These are phyloP conservation scores for Thunnus thynnus DNA, from an alignment of 2,113 vertebrate genomes.

Conservation along the genomic window DNA sequence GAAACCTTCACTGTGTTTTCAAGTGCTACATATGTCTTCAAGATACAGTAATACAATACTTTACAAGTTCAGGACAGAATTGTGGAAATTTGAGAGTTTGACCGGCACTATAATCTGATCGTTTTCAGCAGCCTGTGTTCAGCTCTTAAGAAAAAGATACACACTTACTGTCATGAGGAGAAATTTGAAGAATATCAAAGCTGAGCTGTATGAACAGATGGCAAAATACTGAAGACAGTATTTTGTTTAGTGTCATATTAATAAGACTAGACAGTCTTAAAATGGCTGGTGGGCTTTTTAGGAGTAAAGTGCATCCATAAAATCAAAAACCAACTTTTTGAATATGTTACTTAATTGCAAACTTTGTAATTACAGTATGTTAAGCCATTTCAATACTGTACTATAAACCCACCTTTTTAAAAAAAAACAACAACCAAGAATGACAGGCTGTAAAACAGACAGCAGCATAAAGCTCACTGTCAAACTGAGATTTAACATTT, in stretches of 20 bases:
- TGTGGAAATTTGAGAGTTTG: conserved; percentile 9
- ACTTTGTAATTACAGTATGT: conserved; percentile 45
- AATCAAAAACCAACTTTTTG: conserved; percentile 22
- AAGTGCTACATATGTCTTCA: conserved; percentile 43
- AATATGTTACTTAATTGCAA: conserved; percentile 6
- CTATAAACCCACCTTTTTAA: conserved; percentile 18
- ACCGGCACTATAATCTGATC: conserved; percentile 1
- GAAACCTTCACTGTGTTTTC: conserved; percentile 13
- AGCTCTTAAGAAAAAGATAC: background rate
- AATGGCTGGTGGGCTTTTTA: conserved; percentile 5
- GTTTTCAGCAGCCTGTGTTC: conserved; percentile 39
- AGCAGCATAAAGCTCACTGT: conserved; percentile 23
- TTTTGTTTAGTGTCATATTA: conserved; percentile 13
- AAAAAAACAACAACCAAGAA: background rate
- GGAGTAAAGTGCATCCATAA: background rate
- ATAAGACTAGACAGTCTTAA: conserved; percentile 22
- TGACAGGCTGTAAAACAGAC: conserved; percentile 19
- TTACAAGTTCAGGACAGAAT: conserved; percentile 3
- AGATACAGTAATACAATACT: conserved; percentile 24
- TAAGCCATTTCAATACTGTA: conserved; percentile 31
- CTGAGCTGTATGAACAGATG: background rate
- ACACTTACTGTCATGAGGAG: conserved; percentile 13
- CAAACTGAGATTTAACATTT: conserved; percentile 14
- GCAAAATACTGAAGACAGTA: conserved; percentile 28
- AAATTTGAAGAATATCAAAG: conserved; percentile 14